Base-by-base conservation (phyloP, 2,797 vertebrate species). In the Falco berigora region DNA sequence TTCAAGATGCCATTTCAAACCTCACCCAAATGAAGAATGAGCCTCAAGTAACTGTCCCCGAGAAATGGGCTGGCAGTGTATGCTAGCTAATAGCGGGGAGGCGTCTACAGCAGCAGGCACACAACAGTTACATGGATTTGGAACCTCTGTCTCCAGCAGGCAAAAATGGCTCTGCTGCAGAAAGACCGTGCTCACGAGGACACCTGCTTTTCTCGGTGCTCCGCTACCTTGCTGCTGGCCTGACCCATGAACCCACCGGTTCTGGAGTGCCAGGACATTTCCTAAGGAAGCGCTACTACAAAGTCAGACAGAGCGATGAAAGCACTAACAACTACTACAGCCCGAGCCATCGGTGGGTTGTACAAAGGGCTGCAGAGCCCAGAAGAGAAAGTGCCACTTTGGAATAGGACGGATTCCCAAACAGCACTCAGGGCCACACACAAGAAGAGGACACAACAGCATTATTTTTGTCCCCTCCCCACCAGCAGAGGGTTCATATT, bases 171-270 rank as follows among this genome's bases (percentile, higher is more conserved):
- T 56, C 78, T 67, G 36, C 44, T 14, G 1, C 27, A 50, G 21
- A 50, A 55, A 7, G 30, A 42, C 14, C 3, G 1, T 1, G 7
- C 28, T 20, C 27, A 28, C 2, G 1, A 34, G 50, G 42, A 21
- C 25, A 12, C 27, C 30, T 34, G 10, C 2, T 91, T 68, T 22
- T 62, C 64, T 12, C 6, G 1, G 19, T 34, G 25, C 24, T 58
- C 74, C 49, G 59, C 69, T 71, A 8, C 40, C 46, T 38, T 34
- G 24, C 44, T 63, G 19, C 32, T 44, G 53, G 27, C 34, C 28
- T 28, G 28, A 19, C 13, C 24, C 19, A n/a, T 12, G 27, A 27
- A 47, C 8, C 24, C 32, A 8, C 14, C 5, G 3, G 32, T n/a
- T 40, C 62, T 32, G 23, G 10, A 1, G 0, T 24, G 21, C 30